Evolutionary conservation across 2,888 invertebrate species (phyloP).

Genomic region (Tineola bisselliella): DNA sequence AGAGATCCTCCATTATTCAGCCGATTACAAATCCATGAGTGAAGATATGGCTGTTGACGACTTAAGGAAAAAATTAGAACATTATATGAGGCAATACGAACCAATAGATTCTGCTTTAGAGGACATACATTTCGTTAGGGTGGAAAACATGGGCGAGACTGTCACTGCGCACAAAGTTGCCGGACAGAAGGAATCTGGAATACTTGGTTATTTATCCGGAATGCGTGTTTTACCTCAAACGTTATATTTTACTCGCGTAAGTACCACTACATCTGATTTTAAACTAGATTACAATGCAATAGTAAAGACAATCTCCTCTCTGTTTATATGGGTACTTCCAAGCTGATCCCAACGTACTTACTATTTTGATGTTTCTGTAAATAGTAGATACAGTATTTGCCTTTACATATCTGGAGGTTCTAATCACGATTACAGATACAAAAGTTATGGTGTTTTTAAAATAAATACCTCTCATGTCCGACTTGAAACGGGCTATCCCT

Average conservation of each 20-base stretch:
- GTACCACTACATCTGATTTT: slow-evolving; percentile 27
- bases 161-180: slow-evolving; percentile 76
- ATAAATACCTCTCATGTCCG: too few relatives aligned
- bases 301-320: too few relatives aligned
- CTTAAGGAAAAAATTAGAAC: slow-evolving; percentile 81
- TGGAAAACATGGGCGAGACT: slow-evolving; percentile 70
- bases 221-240: slow-evolving; percentile 85
- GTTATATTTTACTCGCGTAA: slow-evolving; percentile 89
- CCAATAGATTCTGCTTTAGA: slow-evolving; percentile 74
- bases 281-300: background rate
- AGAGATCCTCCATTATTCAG: slow-evolving; percentile 86
- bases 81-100: slow-evolving; percentile 85
- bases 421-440: too few relatives aligned
- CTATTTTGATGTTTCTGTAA: too few relatives aligned
- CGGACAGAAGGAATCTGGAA: slow-evolving; percentile 84
- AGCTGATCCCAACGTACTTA: too few relatives aligned
- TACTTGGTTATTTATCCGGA: slow-evolving; percentile 88
- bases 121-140: slow-evolving; percentile 57
- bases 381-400: too few relatives aligned
- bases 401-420: too few relatives aligned
- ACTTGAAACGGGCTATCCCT: too few relatives aligned
- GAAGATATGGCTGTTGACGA: slow-evolving; percentile 82
- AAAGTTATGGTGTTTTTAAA: too few relatives aligned
- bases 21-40: slow-evolving; percentile 86
- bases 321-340: too few relatives aligned